Evolutionary conservation across 2,888 invertebrate species (phyloP), one percentile per base, ranked within the genome.

Genomic region (Cryptosula pallasiana): DNA sequence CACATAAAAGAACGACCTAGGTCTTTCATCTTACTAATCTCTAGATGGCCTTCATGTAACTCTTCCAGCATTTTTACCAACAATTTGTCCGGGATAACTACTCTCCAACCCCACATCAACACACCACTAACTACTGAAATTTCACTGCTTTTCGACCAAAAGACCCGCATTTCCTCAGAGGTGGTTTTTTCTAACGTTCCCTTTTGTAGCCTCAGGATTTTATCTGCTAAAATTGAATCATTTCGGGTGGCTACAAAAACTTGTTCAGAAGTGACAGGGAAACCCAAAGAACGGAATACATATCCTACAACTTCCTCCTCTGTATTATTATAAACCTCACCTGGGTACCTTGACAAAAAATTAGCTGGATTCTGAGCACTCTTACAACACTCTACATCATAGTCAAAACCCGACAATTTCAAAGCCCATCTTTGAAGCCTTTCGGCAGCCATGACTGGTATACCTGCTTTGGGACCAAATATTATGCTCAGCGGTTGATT

Each of bases 401-500:
- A 82, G 69, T 79, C 75, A 73, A 83, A 85, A 1, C 77, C 81
- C 1, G 81, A 77, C 35, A 85, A 73, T 1, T 76, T 75, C 0
- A 78, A 35, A 2, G 77, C 77, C 80, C 80, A 81, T 36, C 79
- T 45, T 71, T 80, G 78, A 23, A 81, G 75, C 23, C 80, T 74
- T 20, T 76, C 77, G 23, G 81, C 80, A 5, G 80, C 76, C 71
- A 78, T 73, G 13, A 77, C 72, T 23, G 79, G 79, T 13, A 81
- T 73, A 9, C 75, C 76, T 69, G 55, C 76, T 78, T 80, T 79
- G 32, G 79, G 76, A 71, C 78, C 77, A 69, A 86, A 81, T 54
- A 86, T 81, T 3, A 77, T 72, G 3, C 77, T 81, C 1, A 87
- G 74, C 0, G 86, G 84, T 73, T 83, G 78, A 73, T 85, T 82